Conservation (phyloP, 2,888 invertebrate species). For the Punctoribates punctum region DNA sequence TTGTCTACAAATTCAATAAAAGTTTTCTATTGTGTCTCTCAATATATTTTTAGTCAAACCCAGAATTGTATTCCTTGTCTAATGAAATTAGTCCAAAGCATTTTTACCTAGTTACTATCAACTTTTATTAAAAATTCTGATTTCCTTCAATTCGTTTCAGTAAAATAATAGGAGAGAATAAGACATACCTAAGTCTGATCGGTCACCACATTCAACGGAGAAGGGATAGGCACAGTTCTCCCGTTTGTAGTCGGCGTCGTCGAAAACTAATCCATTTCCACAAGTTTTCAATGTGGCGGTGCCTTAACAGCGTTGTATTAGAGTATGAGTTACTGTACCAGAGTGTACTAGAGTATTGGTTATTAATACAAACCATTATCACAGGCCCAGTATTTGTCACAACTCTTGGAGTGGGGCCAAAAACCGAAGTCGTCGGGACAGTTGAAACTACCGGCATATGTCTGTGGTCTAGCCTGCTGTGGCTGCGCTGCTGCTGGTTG, state of each 20-base stretch:
- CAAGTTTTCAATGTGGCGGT: slow-evolving; percentile 83
- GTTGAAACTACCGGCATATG: slow-evolving; percentile 62
- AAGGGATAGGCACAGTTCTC: slow-evolving; percentile 94
- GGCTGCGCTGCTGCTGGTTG: slow-evolving; percentile 19
- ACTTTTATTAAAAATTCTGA: too few species aligned
- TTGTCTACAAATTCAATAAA: too few species aligned
- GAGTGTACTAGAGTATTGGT: too few species aligned
- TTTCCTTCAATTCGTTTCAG: background rate
- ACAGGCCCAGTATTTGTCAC: slow-evolving; percentile 95
- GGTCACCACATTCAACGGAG: slow-evolving; percentile 87
- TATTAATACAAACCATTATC: slow-evolving; percentile 64
- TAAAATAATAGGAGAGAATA: background rate
- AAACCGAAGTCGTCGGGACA: slow-evolving; percentile 92
- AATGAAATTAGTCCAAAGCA: too few species aligned
- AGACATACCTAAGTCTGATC: slow-evolving; percentile 70
- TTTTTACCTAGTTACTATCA: too few species aligned
- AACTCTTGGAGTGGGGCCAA: slow-evolving; percentile 81
- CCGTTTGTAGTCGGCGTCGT: slow-evolving; percentile 80
- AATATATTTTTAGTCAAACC: too few species aligned
- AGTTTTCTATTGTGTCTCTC: too few species aligned
- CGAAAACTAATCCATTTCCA: slow-evolving; percentile 89
- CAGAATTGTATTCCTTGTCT: too few species aligned
- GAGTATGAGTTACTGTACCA: too few species aligned
- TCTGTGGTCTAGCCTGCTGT: slow-evolving; percentile 3
- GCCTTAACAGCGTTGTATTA: background rate